A percentile compares a stretch with the other conserved stretches of the same genome.
Conservation (phyloP, 2,797 vertebrate species). For the Carcharodon carcharias region DNA sequence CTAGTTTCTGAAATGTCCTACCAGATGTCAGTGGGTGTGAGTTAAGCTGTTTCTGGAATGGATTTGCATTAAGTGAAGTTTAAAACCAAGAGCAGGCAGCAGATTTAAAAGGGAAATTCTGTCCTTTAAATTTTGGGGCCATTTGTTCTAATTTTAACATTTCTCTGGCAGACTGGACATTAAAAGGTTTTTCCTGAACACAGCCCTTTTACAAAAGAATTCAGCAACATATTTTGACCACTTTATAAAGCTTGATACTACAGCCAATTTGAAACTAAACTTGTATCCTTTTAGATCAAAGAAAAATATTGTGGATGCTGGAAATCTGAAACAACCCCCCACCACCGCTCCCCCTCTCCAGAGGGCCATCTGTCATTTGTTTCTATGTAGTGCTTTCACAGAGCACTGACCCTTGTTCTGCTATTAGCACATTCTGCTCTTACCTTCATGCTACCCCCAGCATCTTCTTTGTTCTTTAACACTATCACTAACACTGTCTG, state of each 20-base stretch:
- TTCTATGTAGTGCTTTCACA: too few relatives aligned
- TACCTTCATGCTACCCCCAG: too few relatives aligned
- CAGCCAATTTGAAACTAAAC: not conserved
- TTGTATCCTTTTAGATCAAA: not conserved
- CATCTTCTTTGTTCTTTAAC: too few relatives aligned
- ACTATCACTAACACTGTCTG: too few relatives aligned
- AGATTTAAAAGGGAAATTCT: not conserved
- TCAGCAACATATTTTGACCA: not conserved
- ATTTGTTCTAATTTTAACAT: not conserved
- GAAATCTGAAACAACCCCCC: too few relatives aligned
- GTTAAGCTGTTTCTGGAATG: not conserved
- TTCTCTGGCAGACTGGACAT: not conserved
- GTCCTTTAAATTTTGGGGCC: not conserved
- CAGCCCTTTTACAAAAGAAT: not conserved
- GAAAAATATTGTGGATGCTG: too few relatives aligned
- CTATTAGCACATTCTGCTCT: too few relatives aligned
- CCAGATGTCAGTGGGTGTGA: not conserved
- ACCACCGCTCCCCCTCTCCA: too few relatives aligned
- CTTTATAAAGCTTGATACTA: not conserved
- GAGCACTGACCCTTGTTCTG: too few relatives aligned
- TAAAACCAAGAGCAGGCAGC: not conserved
- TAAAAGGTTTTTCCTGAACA: not conserved
- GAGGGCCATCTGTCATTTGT: too few relatives aligned
- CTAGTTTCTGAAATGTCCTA: not conserved
- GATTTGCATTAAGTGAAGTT: not conserved